Base-by-base conservation (phyloP, 2,797 vertebrate genomes). In the Apodemus agrarius region DNA sequence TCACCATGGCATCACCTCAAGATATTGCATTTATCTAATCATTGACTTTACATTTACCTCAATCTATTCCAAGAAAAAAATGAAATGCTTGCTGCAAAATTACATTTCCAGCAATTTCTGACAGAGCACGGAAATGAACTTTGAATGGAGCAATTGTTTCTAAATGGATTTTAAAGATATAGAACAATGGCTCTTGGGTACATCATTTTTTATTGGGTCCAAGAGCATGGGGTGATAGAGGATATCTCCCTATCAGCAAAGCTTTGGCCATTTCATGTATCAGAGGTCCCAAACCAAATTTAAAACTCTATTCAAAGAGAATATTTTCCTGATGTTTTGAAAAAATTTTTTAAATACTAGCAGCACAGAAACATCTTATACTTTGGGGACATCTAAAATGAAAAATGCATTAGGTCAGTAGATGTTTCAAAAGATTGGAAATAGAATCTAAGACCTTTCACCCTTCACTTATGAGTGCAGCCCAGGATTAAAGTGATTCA, bases 21-120 rank as follows among this genome's bases (percentile, higher is more conserved):
- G 95, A 95, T 72, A 94, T 80, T 97, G 78, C 86, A 72, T 93
- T 79, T 98, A 79, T 46, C 95, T 97, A 92, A 97, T 87, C 81
- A 93, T 91, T 98, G 81, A 69, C 95, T 97, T 97, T 96, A 96
- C 97, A 97, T 95, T 97, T 97, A 93, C 91, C 61, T 92, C 90
- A 91, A 40, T 97, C 90, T 97, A 76, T 96, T 98, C 95, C 93
- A 98, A 97, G 65, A 95, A 81, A 72, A 91, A 98, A 97, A 98
- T 95, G 74, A 96, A 97, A 98, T 93, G 85, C 90, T 96, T 95
- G 76, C 92, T 95, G 84, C 95, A 97, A 97, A 97, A 98, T 97
- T 97, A 97, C 89, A 95, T 98, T 98, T 97, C 94, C 67, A 94
- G 97, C 90, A 96, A 97, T 95, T 95, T 97, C 95, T 96, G 95